Conservation (phyloP, 2,113 vertebrate genomes). For the Seriola rivoliana region DNA sequence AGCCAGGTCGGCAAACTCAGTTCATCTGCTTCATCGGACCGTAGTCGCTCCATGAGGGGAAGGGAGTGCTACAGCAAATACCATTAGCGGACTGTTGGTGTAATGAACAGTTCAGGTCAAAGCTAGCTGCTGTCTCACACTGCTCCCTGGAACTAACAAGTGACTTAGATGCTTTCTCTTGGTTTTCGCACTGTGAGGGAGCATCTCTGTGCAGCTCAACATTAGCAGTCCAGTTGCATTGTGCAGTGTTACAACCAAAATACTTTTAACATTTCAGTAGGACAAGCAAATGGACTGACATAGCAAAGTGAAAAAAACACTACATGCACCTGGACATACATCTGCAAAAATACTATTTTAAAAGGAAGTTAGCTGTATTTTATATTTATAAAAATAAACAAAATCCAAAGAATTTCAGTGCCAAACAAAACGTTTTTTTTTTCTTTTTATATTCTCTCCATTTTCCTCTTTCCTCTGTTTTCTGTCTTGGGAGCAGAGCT, state of each 20-base stretch:
- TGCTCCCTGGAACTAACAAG: slow-evolving; percentile 63
- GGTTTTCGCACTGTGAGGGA: slow-evolving; percentile 38
- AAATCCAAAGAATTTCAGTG: not conserved
- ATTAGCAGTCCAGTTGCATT: not conserved
- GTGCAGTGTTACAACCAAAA: not conserved
- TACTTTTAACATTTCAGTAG: slow-evolving; percentile 16
- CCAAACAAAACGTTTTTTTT: not conserved
- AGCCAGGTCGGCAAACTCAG: slow-evolving; percentile 73
- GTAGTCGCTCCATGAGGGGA: slow-evolving; percentile 46
- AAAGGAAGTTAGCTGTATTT: not conserved
- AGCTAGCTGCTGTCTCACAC: slow-evolving; percentile 59
- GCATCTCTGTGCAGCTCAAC: slow-evolving; percentile 33
- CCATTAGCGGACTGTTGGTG: slow-evolving; percentile 78
- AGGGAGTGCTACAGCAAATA: slow-evolving; percentile 75
- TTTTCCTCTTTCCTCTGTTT: not conserved
- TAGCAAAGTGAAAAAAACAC: not conserved
- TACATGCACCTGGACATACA: not conserved
- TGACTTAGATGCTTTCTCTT: slow-evolving; percentile 61
- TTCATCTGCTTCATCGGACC: slow-evolving; percentile 75
- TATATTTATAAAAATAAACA: not conserved
- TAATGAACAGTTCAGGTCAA: slow-evolving; percentile 75
- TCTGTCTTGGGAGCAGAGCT: slow-evolving; percentile 5
- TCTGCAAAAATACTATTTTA: not conserved
- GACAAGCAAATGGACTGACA: not conserved
- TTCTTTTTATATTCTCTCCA: not conserved